Evolutionary conservation across 2,797 vertebrate genomes (phyloP).

Genomic region (Spinus olivaceus): DNA sequence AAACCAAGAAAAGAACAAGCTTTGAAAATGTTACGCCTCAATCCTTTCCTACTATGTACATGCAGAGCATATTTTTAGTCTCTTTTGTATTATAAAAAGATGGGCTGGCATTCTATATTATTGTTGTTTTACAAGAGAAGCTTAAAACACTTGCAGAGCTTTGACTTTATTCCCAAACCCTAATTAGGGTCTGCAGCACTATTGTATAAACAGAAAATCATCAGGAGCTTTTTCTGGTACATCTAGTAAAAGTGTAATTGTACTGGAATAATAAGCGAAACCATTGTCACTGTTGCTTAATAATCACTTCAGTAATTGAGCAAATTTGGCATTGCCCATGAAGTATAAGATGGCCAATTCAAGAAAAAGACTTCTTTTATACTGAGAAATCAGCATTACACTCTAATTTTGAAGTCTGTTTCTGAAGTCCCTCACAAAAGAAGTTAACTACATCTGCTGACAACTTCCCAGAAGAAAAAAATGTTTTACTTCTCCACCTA

Average conservation of each 20-base stretch:
- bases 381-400: neutral
- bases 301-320: conserved; percentile 1
- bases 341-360: neutral
- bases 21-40: conserved; percentile 26
- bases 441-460: neutral
- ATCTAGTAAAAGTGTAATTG: neutral
- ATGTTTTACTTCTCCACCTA: neutral
- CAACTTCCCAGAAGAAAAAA: neutral
- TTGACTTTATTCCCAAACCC: conserved; percentile 58
- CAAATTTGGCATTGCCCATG: neutral
- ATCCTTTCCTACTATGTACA: neutral
- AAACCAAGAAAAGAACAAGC: conserved; percentile 32
- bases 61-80: conserved; percentile 8
- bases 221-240: neutral
- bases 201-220: conserved; percentile 55
- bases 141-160: conserved; percentile 42
- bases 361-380: neutral
- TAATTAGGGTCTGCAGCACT: conserved; percentile 38
- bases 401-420: neutral
- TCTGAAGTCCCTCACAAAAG: neutral
- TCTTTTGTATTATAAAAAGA: neutral
- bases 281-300: neutral
- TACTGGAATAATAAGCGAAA: neutral
- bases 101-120: conserved; percentile 1
- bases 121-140: conserved; percentile 25